Evolutionary conservation across 1,140 invertebrate species (phyloP).

Genomic region (Hyles euphorbiae): DNA sequence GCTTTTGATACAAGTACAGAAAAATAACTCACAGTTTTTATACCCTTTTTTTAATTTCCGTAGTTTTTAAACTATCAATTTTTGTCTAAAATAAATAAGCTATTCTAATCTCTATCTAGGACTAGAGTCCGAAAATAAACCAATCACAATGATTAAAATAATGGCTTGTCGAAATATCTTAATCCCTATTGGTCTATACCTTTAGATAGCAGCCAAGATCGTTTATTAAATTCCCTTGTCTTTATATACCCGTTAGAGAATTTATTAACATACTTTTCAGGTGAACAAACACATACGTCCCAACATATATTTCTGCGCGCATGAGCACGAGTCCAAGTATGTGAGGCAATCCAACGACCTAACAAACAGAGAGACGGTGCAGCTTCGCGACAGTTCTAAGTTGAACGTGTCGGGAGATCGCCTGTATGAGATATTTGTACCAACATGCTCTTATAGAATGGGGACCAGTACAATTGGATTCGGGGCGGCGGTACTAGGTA

Average conservation of each 20-base stretch:
- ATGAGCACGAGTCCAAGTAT: constrained; percentile 81
- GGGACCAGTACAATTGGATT: constrained; percentile 89
- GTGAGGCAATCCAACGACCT: constrained; percentile 46
- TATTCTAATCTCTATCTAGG: no score
- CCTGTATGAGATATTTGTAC: constrained; percentile 90
- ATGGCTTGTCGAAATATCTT: no score
- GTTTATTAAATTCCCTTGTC: no score
- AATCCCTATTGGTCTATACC: no score
- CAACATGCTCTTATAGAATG: constrained; percentile 97
- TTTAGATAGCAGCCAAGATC: no score
- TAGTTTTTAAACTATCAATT: no score
- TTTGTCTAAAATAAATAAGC: no score
- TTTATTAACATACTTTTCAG: constrained; percentile 66
- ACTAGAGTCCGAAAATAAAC: no score
- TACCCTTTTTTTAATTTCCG: no score
- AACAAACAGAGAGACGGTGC: constrained; percentile 35
- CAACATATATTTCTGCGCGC: constrained; percentile 89
- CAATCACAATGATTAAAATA: no score
- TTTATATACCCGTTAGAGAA: background rate
- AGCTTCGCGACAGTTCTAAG: constrained; percentile 36
- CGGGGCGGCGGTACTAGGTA: constrained; percentile 89
- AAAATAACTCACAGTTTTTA: no score
- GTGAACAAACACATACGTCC: constrained; percentile 81
- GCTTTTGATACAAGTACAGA: no score
- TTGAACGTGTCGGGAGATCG: constrained; percentile 60